These are phyloP conservation scores for Pseudococcus longispinus DNA, from an alignment of 2,888 invertebrate genomes.

Conservation along the genomic window DNA sequence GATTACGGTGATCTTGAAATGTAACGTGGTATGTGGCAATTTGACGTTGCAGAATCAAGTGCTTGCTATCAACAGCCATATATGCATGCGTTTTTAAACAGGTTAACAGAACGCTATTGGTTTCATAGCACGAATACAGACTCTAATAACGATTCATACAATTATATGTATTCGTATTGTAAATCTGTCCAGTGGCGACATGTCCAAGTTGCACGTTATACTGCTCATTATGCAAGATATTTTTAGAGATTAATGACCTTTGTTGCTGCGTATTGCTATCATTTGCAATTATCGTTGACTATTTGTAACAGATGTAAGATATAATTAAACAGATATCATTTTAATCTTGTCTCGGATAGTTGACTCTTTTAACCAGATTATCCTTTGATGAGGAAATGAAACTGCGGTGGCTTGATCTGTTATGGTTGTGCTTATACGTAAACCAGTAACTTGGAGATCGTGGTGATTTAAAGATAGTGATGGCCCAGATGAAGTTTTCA, in stretches of 20 bases:
- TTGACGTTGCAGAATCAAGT: background rate
- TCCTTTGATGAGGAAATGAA: background rate
- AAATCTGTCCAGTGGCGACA: constrained; percentile 27
- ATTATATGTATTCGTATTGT: background rate
- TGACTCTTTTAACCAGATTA: constrained; percentile 13
- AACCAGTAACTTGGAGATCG: background rate
- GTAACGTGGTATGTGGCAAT: background rate
- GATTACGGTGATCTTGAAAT: constrained; percentile 6
- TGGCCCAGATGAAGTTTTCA: no score
- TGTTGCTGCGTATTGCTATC: background rate
- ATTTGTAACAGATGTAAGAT: background rate
- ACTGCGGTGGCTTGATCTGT: background rate
- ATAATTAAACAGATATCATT: background rate
- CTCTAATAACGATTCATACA: background rate
- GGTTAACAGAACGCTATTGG: background rate
- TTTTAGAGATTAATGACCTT: constrained; percentile 18
- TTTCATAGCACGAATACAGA: background rate
- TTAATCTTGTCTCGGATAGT: constrained; percentile 6
- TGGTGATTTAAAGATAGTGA: background rate
- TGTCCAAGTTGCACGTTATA: constrained; percentile 2
- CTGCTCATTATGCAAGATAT: constrained; percentile 39
- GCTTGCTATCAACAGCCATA: background rate
- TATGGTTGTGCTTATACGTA: background rate
- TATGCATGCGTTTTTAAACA: background rate
- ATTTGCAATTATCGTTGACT: background rate